A percentile compares a stretch with the other conserved stretches of the same genome.
Evolutionary conservation across 2,888 invertebrate genomes (phyloP).

Genomic region (Slavum lentiscoides): DNA sequence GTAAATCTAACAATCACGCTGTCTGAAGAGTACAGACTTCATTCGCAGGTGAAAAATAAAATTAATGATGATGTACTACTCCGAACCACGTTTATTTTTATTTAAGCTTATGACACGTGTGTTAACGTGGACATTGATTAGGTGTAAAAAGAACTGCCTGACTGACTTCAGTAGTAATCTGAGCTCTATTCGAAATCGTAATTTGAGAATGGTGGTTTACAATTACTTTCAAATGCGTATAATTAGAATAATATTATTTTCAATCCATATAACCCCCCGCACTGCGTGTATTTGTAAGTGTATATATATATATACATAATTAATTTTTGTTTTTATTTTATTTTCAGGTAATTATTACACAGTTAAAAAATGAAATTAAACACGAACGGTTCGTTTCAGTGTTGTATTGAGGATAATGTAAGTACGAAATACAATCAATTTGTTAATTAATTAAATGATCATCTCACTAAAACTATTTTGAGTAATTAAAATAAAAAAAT

Average conservation of each 20-base stretch:
- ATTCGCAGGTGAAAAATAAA: not conserved
- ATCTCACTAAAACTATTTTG: too few relatives aligned
- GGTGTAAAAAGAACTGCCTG: not conserved
- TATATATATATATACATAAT: not conserved
- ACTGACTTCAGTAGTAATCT: not conserved
- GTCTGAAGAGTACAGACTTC: not conserved
- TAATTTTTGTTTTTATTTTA: not conserved
- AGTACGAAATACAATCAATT: not conserved
- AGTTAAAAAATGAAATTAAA: not conserved
- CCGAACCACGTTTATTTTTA: not conserved
- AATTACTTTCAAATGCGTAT: not conserved
- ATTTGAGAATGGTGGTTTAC: too few relatives aligned
- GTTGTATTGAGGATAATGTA: not conserved
- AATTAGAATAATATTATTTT: not conserved
- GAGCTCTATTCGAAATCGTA: too few relatives aligned
- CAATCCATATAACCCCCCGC: not conserved
- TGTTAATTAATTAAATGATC: not conserved
- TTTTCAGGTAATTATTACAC: constrained; percentile 4
- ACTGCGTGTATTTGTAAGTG: not conserved
- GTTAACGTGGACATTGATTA: not conserved
- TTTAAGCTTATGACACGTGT: not conserved
- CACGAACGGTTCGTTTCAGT: not conserved
- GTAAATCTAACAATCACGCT: not conserved
- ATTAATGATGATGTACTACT: not conserved
- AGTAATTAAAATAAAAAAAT: too few relatives aligned